These are phyloP conservation scores for Colius striatus DNA, from an alignment of 2,113 vertebrate genomes.

Conservation along the genomic window DNA sequence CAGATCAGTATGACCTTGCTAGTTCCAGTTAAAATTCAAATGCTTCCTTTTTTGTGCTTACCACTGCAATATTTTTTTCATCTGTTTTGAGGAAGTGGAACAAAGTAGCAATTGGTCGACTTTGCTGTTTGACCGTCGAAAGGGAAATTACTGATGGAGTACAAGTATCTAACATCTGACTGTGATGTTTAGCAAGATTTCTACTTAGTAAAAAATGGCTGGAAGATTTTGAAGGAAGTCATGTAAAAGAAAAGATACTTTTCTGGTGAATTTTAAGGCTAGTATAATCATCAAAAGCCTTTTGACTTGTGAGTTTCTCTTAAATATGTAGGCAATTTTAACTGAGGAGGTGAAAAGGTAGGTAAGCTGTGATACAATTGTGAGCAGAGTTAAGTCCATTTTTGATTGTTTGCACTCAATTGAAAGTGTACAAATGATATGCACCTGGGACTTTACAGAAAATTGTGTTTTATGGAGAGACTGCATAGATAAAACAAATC, in stretches of 20 bases:
- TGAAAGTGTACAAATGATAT: background rate
- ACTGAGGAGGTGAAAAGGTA: background rate
- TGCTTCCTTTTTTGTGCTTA: slow-evolving; percentile 29
- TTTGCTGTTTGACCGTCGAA: background rate
- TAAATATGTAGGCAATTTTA: background rate
- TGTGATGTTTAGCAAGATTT: background rate
- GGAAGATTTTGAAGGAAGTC: background rate
- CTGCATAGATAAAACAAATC: background rate
- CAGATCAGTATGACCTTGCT: slow-evolving; percentile 28
- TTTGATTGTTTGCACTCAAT: background rate
- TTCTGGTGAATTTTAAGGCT: background rate
- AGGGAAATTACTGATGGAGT: slow-evolving; percentile 1
- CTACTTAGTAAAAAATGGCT: background rate
- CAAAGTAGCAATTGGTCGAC: slow-evolving; percentile 36
- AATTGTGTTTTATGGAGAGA: background rate
- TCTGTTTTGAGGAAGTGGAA: slow-evolving; percentile 15
- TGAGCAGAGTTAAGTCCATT: background rate
- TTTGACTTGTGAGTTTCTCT: background rate
- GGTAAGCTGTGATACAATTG: background rate
- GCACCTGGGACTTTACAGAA: background rate
- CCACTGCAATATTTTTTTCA: background rate
- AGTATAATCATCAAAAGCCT: background rate
- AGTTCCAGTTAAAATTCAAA: slow-evolving; percentile 38
- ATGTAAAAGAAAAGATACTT: background rate
- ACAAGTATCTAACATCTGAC: background rate